Base-by-base conservation (phyloP, 2,797 vertebrate species). In the Channallabes apus region DNA sequence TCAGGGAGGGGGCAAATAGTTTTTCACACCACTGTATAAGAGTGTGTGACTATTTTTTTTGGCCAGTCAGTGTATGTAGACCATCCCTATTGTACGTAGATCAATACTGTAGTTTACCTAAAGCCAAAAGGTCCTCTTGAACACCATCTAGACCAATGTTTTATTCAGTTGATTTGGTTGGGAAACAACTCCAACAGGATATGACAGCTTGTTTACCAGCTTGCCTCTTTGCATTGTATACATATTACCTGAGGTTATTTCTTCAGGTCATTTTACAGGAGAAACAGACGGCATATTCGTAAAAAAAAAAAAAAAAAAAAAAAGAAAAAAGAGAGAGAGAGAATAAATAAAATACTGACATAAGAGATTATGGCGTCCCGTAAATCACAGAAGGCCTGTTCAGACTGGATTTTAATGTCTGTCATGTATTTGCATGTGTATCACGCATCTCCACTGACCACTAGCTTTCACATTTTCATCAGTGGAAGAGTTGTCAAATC, bases 131-230 rank as follows among this genome's bases (percentile, higher is more conserved):
- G 24, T 27, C 24, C 46, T 54, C n/a, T 54, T 27, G 5, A 54
- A 56, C 69, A 46, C 38, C 22, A 41, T 11, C 68, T 27, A 73
- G 72, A 75, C 15, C 17, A 29, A 11, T 20, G 20, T 17, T 58
- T 77, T 11, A 58, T 29, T 32, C 17, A 17, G 3, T 58, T 32
- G 75, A 35, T 35, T 14, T 59, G 27, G 12, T 6, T 77, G 75
- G 17, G 4, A 77, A 77, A 75, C 22, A 17, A 77, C 32, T 77
- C 27, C 17, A 2, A 76, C 73, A 76, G n/a, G 27, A 76, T 56
- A 56, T 76, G 54, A 29, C 73, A 29, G 72, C 54, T 38, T 76
- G 72, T 76, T 76, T 56, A 76, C 17, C 73, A 58, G 27, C 72
- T 54, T 54, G 46, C 46, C 64, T 27, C 72, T 54, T 29, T 56